These are phyloP conservation scores for Xestia ashworthii DNA, from an alignment of 2,888 invertebrate species.

Conservation along the genomic window DNA sequence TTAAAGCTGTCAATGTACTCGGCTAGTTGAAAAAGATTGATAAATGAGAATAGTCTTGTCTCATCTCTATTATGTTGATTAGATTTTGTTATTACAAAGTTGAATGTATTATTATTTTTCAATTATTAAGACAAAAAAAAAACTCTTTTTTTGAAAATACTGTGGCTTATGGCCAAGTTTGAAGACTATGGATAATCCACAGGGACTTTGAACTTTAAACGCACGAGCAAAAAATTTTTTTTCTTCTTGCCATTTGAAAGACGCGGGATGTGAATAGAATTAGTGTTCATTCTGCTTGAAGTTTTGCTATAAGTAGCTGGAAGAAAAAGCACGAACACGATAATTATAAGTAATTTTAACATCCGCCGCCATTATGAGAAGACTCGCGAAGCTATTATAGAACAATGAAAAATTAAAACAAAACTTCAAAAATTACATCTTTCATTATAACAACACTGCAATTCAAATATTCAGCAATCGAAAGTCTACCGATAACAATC, in stretches of 20 bases:
- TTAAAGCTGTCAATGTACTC: constrained; percentile 32
- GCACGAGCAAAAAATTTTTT: constrained; percentile 11
- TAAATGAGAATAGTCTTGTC: constrained; percentile 37
- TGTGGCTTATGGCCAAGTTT: background rate
- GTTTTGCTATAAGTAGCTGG: background rate
- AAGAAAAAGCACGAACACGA: constrained; percentile 32
- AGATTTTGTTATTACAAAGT: background rate
- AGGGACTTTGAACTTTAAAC: constrained; percentile 30
- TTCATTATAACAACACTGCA: constrained; percentile 32
- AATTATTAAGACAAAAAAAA: background rate
- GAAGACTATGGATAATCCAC: background rate
- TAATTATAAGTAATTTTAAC: constrained; percentile 45
- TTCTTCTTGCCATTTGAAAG: constrained; percentile 14
- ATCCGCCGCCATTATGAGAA: constrained; percentile 24
- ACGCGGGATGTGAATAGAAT: constrained; percentile 28
- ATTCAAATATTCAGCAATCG: constrained; percentile 26
- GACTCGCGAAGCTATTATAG: constrained; percentile 1
- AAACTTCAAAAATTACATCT: constrained; percentile 24
- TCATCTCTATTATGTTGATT: constrained; percentile 39
- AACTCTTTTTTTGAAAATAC: background rate
- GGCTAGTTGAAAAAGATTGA: constrained; percentile 54
- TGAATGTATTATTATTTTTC: background rate
- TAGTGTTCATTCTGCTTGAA: constrained; percentile 41
- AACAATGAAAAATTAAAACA: constrained; percentile 37
- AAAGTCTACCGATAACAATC: constrained; percentile 40